Evolutionary conservation across 2,113 vertebrate genomes (phyloP).

Genomic region (Epinephelus cyanopodus): DNA sequence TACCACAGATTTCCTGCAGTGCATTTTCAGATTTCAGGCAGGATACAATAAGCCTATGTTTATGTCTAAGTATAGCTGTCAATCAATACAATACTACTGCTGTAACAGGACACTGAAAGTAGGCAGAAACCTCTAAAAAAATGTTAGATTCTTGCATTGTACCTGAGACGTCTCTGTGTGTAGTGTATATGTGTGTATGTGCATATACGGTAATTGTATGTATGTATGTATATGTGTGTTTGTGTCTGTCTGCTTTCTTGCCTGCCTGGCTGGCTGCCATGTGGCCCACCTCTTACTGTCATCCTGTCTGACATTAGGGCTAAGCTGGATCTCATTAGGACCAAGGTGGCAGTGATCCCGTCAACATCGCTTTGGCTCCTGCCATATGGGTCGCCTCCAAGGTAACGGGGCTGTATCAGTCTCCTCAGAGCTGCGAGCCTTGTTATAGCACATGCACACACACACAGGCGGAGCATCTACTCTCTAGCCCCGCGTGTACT

Average conservation of each 20-base stretch:
- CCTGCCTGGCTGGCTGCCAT: slow-evolving; percentile 71
- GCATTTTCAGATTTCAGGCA: slow-evolving; percentile 51
- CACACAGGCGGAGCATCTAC: slow-evolving; percentile 38
- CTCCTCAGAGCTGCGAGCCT: slow-evolving; percentile 67
- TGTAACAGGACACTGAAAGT: slow-evolving; percentile 46
- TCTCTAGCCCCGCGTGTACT: slow-evolving; percentile 38
- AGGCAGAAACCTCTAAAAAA: slow-evolving; percentile 29
- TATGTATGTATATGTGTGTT: slow-evolving; percentile 49
- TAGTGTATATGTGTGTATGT: neutral
- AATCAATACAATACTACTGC: slow-evolving; percentile 61
- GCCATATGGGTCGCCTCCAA: slow-evolving; percentile 81
- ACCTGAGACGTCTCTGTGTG: neutral
- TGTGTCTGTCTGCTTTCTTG: slow-evolving; percentile 42
- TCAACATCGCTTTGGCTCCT: slow-evolving; percentile 80
- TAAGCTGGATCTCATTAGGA: slow-evolving; percentile 87
- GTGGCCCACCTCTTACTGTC: slow-evolving; percentile 81
- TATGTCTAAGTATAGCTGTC: slow-evolving; percentile 60
- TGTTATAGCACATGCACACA: slow-evolving; percentile 58
- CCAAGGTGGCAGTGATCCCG: slow-evolving; percentile 84
- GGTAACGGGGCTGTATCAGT: slow-evolving; percentile 76
- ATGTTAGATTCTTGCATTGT: slow-evolving; percentile 4
- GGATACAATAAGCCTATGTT: slow-evolving; percentile 45
- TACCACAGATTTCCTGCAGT: slow-evolving; percentile 35
- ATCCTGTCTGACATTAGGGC: slow-evolving; percentile 83
- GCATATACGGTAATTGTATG: slow-evolving; percentile 2